Evolutionary conservation across 2,797 vertebrate species (phyloP).

Genomic region (Orientallactaga sibirica): DNA sequence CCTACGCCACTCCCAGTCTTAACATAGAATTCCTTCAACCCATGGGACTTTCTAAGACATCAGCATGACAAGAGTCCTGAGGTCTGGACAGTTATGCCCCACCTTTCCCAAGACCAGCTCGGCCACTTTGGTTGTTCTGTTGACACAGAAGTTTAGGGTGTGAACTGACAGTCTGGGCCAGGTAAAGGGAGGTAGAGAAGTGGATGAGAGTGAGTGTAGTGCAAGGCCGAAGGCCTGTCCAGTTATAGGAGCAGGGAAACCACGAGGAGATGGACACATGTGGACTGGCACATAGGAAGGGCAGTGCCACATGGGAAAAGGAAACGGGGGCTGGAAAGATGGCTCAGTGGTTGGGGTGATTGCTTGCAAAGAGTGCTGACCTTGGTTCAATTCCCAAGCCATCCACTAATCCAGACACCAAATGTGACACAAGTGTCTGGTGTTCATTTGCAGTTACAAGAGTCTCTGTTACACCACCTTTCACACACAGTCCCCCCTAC

Average conservation of each 20-base stretch:
- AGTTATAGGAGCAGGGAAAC: not conserved
- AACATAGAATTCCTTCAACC: not conserved
- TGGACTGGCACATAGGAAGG: no score
- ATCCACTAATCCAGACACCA: no score
- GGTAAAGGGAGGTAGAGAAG: not conserved
- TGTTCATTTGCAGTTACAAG: no score
- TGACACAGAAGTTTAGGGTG: not conserved
- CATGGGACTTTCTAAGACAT: not conserved
- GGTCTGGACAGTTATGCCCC: not conserved
- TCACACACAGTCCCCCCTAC: no score
- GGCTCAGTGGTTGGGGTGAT: no score
- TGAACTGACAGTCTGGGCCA: not conserved
- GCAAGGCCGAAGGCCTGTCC: not conserved
- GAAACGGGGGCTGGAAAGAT: no score
- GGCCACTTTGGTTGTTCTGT: not conserved
- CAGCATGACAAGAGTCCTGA: not conserved
- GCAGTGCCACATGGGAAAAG: no score
- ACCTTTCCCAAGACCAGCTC: not conserved
- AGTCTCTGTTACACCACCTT: no score
- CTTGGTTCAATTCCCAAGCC: no score
- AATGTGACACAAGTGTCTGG: no score
- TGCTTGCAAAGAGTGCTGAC: no score
- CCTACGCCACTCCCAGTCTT: not conserved
- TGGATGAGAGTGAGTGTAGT: not conserved
- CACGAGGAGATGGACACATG: not conserved